Conservation (phyloP, 2,888 invertebrate genomes). For the Ditula angustiorana region DNA sequence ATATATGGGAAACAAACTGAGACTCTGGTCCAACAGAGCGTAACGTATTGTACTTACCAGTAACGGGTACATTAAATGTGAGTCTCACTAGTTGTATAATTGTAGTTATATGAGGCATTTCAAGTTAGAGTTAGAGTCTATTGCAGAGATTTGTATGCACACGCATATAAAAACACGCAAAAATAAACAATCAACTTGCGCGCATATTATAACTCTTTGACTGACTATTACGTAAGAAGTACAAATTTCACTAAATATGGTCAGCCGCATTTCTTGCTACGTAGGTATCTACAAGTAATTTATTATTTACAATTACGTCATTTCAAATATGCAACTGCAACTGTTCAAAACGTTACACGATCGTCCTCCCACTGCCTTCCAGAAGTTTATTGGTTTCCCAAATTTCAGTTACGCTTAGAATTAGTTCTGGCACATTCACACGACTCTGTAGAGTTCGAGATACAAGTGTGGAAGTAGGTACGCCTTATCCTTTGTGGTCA, state of each 20-base stretch:
- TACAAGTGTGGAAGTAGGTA: slow-evolving; percentile 26
- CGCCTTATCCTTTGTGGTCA: slow-evolving; percentile 24
- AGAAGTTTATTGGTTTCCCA: slow-evolving; percentile 7
- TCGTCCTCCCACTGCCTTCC: slow-evolving; percentile 18
- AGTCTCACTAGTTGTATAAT: neutral
- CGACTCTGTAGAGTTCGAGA: slow-evolving; percentile 11
- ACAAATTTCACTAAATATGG: no score
- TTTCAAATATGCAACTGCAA: slow-evolving; percentile 15
- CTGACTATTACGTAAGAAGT: no score
- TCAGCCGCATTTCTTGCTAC: no score
- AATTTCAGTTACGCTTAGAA: slow-evolving; percentile 11
- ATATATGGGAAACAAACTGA: neutral
- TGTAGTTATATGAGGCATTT: no score
- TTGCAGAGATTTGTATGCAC: no score
- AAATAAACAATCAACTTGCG: no score
- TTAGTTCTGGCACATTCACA: slow-evolving; percentile 11
- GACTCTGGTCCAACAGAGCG: neutral
- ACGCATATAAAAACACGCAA: no score
- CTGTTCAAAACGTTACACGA: slow-evolving; percentile 7
- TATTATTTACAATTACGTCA: slow-evolving; percentile 1
- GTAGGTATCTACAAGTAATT: neutral
- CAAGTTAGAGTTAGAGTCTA: no score
- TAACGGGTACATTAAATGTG: no score
- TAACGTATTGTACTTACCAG: neutral
- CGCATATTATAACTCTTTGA: no score